Conservation (phyloP, 2,888 invertebrate species). For the Andrena trimmerana region DNA sequence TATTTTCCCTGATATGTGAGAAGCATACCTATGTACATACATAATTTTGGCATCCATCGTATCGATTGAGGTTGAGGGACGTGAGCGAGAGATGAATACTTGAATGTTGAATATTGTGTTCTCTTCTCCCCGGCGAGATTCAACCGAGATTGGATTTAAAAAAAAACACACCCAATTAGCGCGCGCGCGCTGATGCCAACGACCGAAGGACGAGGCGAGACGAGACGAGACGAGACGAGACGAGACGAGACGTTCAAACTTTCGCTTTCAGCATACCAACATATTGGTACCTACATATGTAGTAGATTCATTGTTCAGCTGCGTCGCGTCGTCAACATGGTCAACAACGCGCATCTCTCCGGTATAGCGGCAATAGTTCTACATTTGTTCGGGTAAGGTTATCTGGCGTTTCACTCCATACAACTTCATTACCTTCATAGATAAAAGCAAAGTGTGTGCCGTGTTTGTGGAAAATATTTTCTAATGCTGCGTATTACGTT, state of each 20-base stretch:
- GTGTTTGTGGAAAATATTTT: background rate
- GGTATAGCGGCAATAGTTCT: background rate
- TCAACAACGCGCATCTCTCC: constrained; percentile 1
- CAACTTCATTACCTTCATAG: background rate
- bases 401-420: background rate
- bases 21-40: background rate
- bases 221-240: background rate
- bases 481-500: no score
- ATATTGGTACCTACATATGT: no score
- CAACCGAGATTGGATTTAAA: background rate
- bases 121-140: background rate
- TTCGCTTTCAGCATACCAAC: background rate
- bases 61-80: background rate
- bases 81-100: background rate
- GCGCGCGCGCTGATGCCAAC: no score
- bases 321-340: background rate
- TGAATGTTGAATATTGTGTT: background rate
- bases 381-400: constrained; percentile 24
- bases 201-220: background rate
- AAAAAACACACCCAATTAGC: background rate
- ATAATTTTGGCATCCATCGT: background rate
- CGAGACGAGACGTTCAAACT: background rate
- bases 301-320: background rate
- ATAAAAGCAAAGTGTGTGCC: background rate
- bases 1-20: background rate